Conservation (phyloP, 2,888 invertebrate species). For the Dicycla oo region DNA sequence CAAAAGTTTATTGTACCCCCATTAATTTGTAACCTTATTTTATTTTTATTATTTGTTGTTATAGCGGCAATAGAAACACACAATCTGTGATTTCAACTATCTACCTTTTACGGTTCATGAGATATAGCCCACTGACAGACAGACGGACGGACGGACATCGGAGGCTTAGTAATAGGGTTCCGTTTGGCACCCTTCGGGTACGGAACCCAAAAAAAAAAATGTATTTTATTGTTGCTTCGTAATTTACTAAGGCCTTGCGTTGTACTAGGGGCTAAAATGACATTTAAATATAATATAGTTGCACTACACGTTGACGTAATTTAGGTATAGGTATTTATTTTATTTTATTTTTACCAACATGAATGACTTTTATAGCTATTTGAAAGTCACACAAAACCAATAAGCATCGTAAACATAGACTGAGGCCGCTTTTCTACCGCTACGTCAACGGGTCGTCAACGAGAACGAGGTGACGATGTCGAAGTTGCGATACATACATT, state of each 20-base stretch:
- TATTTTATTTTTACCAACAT: background rate
- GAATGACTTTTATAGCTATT: background rate
- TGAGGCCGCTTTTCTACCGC: background rate
- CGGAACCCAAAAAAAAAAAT: no score
- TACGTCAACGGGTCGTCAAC: background rate
- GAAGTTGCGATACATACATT: background rate
- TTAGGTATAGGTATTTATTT: background rate
- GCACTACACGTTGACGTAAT: background rate
- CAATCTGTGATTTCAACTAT: no score
- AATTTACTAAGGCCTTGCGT: background rate
- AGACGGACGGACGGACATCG: no score
- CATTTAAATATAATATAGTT: background rate
- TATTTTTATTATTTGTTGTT: no score
- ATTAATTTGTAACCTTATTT: no score
- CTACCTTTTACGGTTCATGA: no score
- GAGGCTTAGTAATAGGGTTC: no score
- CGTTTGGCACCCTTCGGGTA: no score
- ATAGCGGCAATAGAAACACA: no score
- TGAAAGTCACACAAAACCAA: background rate
- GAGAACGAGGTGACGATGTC: background rate
- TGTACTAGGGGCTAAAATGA: background rate
- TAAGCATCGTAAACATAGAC: background rate
- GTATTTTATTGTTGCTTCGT: no score
- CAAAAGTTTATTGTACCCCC: no score
- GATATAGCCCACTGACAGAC: no score